Evolutionary conservation across 2,888 invertebrate genomes (phyloP), one percentile per base, ranked within the genome.

Genomic region (Dicycla oo): DNA sequence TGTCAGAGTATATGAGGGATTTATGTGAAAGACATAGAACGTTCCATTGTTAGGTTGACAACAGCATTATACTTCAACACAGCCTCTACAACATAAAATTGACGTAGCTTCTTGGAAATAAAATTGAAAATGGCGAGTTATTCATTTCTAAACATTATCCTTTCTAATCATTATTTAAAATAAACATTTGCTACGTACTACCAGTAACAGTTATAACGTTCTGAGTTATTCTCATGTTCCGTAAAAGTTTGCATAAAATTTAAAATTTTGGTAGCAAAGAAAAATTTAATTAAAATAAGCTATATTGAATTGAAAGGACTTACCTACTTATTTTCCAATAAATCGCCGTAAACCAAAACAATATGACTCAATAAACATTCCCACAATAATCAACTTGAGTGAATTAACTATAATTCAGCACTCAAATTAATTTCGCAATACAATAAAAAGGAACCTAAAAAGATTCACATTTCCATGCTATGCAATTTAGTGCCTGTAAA

Each of bases 401-500:
- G 75, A 78, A 84, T 82, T 81, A 78, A 81, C 70, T 72, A 76
- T 82, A 87, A 82, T 78, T 78, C 69, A 47, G 57, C 58, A 67
- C 82, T 73, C 70, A 73, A 80, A 85, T 88, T 87, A 85, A 88
- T 87, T 82, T 83, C 60, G 64, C 57, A 72, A 77, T 73, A 38
- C 56, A 58, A 62, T 71, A 86, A 83, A 80, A 83, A 85, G 73
- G 5, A 80, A 69, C 40, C 58, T 72, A 81, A 86, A 81, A 82
- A 73, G 40, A 83, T 85, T 83, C 80, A 80, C 82, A 87, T 88
- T 83, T 84, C 85, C 83, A 76, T 85, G 85, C 85, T 87, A 90
- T 89, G 91, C 92, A 94, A 94, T 94, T 93, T 93, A 86, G 91
- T 89, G 88, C 85, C 88, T 87, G 92, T 90, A 94, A 94, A 94